phyloP scores from a whole-genome alignment of 2,888 invertebrate species.

The Charanyca ferruginea region DNA sequence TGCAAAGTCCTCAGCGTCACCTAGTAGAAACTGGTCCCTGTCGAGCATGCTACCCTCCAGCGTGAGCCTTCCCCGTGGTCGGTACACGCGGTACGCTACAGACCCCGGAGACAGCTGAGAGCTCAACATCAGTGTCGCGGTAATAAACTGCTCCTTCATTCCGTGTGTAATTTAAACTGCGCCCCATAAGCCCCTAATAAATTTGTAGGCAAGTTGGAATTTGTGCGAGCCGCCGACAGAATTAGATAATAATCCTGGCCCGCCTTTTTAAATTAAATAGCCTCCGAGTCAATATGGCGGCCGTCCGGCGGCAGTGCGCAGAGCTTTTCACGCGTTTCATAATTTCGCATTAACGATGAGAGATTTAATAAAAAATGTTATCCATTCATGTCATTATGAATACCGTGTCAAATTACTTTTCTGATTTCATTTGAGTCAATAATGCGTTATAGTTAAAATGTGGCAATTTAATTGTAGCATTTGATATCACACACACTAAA shows the following conservation, averaged over 20 bases:
- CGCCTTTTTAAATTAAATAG: conserved; percentile 76
- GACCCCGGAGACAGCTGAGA: background rate
- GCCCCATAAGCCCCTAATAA: conserved; percentile 62
- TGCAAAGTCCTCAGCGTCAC: background rate
- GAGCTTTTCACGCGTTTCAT: conserved; percentile 68
- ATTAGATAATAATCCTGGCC: conserved; percentile 75
- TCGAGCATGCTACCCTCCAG: background rate
- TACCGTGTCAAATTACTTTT: conserved; percentile 44
- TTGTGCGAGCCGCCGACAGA: conserved; percentile 65
- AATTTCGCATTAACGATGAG: conserved; percentile 69
- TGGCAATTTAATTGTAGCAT: background rate
- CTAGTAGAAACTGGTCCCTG: background rate
- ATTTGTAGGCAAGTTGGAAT: conserved; percentile 67
- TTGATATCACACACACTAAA: background rate
- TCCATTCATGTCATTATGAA: conserved; percentile 46
- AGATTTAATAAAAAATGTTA: conserved; percentile 70
- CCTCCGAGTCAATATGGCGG: conserved; percentile 70
- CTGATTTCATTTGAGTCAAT: conserved; percentile 22
- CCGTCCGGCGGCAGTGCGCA: conserved; percentile 25
- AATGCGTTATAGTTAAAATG: conserved; percentile 5
- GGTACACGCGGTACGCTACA: conserved; percentile 1
- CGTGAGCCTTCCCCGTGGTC: background rate
- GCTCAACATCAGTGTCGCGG: conserved; percentile 22
- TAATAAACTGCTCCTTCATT: conserved; percentile 65
- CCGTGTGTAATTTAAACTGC: conserved; percentile 60